Conservation (phyloP, 2,113 vertebrate genomes). For the Zosterops japonicus region DNA sequence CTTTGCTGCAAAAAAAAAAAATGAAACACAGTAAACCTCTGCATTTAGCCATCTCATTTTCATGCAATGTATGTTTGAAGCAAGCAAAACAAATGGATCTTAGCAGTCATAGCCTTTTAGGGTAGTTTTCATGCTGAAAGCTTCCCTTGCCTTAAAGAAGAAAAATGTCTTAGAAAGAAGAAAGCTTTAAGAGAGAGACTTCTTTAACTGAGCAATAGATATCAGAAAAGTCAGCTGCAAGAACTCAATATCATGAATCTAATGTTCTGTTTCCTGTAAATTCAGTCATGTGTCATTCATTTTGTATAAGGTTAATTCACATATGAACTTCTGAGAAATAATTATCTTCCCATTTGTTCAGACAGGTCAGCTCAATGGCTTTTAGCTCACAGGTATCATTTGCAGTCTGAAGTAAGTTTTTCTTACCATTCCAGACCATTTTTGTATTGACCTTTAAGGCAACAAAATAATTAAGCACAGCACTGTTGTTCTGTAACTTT, state of each 20-base stretch:
- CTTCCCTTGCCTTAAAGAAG: not conserved
- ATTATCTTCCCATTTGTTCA: conserved; percentile 2
- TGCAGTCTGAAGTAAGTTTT: not conserved
- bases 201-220: not conserved
- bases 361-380: not conserved
- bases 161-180: not conserved
- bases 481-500: not conserved
- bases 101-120: not conserved
- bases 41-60: conserved; percentile 14
- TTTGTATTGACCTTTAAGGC: conserved; percentile 36
- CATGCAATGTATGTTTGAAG: not conserved
- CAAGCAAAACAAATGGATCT: conserved; percentile 24
- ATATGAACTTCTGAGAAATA: not conserved
- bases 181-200: not conserved
- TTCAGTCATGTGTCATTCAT: not conserved
- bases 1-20: not conserved
- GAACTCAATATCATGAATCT: not conserved
- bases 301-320: conserved; percentile 5
- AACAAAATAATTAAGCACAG: conserved; percentile 1
- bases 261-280: not conserved
- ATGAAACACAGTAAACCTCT: not conserved
- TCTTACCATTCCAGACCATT: not conserved
- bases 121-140: not conserved
- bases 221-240: not conserved
- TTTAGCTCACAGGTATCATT: not conserved